phyloP scores from a whole-genome alignment of 92 coral and sea anemone genomes.

The Zoanthus solanderi region DNA sequence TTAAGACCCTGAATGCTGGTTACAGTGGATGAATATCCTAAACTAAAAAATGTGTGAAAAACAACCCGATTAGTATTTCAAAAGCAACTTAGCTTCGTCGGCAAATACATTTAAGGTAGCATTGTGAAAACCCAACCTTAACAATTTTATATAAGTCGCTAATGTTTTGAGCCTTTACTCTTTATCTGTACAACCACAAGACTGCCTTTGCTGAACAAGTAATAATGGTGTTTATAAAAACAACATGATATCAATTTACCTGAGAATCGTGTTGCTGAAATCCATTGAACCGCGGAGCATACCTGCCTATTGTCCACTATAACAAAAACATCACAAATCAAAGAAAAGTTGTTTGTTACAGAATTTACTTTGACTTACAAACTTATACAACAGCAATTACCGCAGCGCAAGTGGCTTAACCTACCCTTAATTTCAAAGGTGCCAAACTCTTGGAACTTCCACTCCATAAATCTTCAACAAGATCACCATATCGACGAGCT shows the following conservation, averaged over 20 bases:
- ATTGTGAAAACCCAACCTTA: no score
- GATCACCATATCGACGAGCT: conserved; percentile 96
- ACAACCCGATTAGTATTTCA: no score
- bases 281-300: conserved; percentile 98
- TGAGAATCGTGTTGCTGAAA: conserved; percentile 98
- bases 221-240: not conserved
- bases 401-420: not conserved
- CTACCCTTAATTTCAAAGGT: conserved; percentile 91
- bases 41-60: no score
- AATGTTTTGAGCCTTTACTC: no score
- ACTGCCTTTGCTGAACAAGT: not conserved
- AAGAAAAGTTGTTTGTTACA: not conserved
- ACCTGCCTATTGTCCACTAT: conserved; percentile 98
- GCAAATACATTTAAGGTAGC: no score
- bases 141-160: no score
- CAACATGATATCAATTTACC: conserved; percentile 45
- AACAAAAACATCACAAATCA: not conserved
- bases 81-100: no score
- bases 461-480: conserved; percentile 96
- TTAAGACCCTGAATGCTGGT: no score
- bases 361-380: not conserved
- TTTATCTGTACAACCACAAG: not conserved
- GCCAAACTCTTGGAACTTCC: conserved; percentile 93
- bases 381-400: not conserved
- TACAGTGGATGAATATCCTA: no score